These are phyloP conservation scores for Chlorocebus sabaeus DNA, from an alignment of 2,113 vertebrate species.

Conservation along the genomic window DNA sequence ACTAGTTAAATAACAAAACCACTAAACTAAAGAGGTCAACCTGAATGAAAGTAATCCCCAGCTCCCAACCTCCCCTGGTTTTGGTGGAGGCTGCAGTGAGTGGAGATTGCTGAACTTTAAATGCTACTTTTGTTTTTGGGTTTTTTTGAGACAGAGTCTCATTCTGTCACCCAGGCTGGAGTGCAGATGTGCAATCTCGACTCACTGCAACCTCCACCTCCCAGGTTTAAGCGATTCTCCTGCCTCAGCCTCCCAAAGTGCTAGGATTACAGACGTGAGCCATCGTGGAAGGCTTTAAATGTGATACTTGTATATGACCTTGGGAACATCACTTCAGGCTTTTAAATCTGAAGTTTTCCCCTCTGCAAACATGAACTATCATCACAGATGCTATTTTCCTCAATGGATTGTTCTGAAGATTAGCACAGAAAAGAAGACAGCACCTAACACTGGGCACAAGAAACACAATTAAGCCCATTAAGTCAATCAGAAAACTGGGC, in stretches of 20 bases:
- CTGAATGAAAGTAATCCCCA: not conserved
- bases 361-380: not conserved
- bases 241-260: no score
- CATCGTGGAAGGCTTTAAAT: no score
- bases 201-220: no score
- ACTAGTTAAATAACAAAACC: not conserved
- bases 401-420: not conserved
- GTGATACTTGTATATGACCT: not conserved
- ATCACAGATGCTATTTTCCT: not conserved
- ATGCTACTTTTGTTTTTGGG: not conserved
- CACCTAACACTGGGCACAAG: not conserved
- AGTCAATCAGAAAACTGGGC: not conserved
- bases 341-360: not conserved
- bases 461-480: not conserved
- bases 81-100: no score
- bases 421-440: not conserved
- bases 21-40: not conserved
- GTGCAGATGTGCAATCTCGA: no score
- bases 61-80: not conserved
- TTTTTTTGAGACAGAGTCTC: no score
- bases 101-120: not conserved
- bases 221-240: no score
- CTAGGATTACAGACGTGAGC: no score
- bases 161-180: no score
- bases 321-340: not conserved